Evolutionary conservation across 2,888 invertebrate species (phyloP), one percentile per base, ranked within the genome.

Genomic region (Hirtodrosophila histrioides): DNA sequence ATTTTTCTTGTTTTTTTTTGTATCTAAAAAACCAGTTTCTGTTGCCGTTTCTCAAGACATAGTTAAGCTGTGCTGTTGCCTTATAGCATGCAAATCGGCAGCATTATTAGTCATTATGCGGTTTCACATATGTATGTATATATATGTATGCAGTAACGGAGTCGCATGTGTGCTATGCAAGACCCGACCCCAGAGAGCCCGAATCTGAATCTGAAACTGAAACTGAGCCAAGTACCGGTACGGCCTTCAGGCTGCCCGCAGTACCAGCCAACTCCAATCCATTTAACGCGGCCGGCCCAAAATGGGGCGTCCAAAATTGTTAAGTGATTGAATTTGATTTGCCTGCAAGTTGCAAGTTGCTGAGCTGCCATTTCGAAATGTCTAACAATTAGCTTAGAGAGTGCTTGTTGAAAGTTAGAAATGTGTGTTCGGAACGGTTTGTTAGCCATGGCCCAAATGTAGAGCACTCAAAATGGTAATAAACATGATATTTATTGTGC

Each of bases 71-170:
- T 41, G 45, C 31, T 50, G 63, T 55, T 62, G 69, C 58, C 54
- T 48, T 68, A 40, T 54, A 54, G 78, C 78, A 76, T 78, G 76
- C 76, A 75, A 78, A 67, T 64, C 50, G 66, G 27, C 64, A 55
- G 64, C 48, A 61, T 61, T 75, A 78, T 78, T 76, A 78, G 76
- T 78, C 76, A 76, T 71, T 58, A 66, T 60, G 35, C 44, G 65
- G 43, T 49, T 69, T 36, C 54, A 68, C 67, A 60, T 37, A 17
- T 40, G 44, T 27, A 27, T 27, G 27, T n/a, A 60, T 37, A 17
- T 40, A 60, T 37, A 17, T 40, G 44, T 27, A 27, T 27, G 27
- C 33, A 40, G 45, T 49, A 50, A 50, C 31, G 40, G 29, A 53
- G 41, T 12, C 57, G 36, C 12, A 23, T 46, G 37, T 53, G 35